Conservation (phyloP, 1,140 invertebrate genomes). For the Procambarus virginalis region DNA sequence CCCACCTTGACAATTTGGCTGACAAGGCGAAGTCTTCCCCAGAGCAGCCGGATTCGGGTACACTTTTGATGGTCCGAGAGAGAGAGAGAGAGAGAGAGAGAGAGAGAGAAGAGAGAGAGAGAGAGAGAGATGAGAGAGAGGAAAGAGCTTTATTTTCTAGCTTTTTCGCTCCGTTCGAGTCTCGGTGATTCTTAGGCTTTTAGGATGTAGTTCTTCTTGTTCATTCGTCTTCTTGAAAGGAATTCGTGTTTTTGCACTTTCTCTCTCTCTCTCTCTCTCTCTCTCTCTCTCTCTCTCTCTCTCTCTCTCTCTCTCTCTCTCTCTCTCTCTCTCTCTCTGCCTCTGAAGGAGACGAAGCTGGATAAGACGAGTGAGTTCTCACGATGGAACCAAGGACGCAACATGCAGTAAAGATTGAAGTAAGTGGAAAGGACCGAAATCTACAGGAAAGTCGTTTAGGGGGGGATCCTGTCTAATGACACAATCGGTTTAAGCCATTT, state of each 20-base stretch:
- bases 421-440: background rate
- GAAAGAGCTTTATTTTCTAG: background rate
- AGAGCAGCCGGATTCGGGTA: background rate
- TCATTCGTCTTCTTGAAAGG: too few relatives aligned
- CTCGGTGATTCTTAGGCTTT: too few relatives aligned
- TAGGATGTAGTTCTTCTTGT: too few relatives aligned
- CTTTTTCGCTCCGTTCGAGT: background rate
- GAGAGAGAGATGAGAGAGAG: background rate
- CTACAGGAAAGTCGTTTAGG: background rate
- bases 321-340: too few relatives aligned
- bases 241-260: too few relatives aligned
- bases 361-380: too few relatives aligned
- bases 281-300: too few relatives aligned
- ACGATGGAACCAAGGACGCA: too few relatives aligned
- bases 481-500: background rate
- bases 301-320: too few relatives aligned
- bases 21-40: background rate
- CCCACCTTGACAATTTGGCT: background rate
- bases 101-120: slow-evolving; percentile 14
- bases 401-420: too few relatives aligned
- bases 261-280: too few relatives aligned
- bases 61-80: background rate
- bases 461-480: background rate
- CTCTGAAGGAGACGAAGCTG: too few relatives aligned
- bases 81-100: slow-evolving; percentile 14